phyloP scores from a whole-genome alignment of 2,113 vertebrate genomes.

The Illadopsis cleaveri region DNA sequence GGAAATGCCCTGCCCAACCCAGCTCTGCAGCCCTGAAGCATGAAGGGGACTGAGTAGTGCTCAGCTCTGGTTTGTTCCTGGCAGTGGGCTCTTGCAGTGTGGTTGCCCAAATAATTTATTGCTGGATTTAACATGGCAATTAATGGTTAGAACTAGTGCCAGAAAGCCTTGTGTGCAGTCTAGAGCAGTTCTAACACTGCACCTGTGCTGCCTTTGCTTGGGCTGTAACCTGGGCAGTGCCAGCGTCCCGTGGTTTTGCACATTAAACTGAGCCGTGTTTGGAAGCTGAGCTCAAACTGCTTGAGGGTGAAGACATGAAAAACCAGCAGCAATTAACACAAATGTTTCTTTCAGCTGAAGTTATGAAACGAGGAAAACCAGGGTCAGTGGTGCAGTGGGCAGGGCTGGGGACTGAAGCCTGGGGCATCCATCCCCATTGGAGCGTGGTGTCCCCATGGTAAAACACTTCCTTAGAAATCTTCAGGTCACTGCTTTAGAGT shows the following conservation, averaged over 20 bases:
- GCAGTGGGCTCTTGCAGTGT: background rate
- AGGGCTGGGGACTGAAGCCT: background rate
- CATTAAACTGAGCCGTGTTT: background rate
- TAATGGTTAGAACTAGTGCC: conserved; percentile 31
- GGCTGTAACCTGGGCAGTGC: background rate
- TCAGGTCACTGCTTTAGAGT: background rate
- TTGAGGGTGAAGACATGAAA: background rate
- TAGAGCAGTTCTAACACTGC: background rate
- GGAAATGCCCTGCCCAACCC: background rate
- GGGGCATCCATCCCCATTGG: fast-evolving
- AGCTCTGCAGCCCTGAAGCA: background rate
- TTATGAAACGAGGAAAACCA: background rate
- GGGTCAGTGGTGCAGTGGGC: background rate
- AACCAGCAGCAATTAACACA: background rate
- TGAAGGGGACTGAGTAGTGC: background rate
- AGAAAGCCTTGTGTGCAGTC: background rate
- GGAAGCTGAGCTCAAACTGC: background rate
- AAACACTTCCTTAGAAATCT: background rate
- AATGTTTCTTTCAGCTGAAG: background rate
- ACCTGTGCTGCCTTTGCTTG: background rate
- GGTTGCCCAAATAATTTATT: conserved; percentile 35
- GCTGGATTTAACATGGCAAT: conserved; percentile 24
- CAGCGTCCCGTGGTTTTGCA: background rate
- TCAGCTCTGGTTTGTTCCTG: conserved; percentile 6
- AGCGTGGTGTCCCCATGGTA: background rate